These are phyloP conservation scores for Theonella swinhoei DNA, from an alignment of 37 sponge, comb jelly and placozoan genomes.

Conservation along the genomic window DNA sequence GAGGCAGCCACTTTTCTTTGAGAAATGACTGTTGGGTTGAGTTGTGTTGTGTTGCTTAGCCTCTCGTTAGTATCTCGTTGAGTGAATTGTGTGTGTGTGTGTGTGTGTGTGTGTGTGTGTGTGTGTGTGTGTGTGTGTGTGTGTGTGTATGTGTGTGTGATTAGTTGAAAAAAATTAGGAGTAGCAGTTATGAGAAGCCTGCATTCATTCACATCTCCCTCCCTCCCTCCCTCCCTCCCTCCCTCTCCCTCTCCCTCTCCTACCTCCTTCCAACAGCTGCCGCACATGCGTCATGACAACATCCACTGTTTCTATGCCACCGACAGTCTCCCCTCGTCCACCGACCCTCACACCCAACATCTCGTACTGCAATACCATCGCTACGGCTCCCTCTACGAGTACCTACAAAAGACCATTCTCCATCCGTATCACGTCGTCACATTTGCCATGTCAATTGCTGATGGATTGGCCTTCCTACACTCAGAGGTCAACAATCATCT, in stretches of 20 bases:
- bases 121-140: too few species aligned
- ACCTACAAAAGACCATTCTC: conserved; percentile 32
- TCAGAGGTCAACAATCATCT: conserved; percentile 15
- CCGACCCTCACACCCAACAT: conserved; percentile 37
- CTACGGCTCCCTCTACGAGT: conserved; percentile 49
- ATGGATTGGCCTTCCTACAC: conserved; percentile 79
- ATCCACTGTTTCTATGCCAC: conserved; percentile 77
- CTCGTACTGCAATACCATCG: conserved; percentile 63
- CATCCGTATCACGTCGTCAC: neutral
- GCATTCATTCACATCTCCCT: too few species aligned
- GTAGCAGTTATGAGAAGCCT: too few species aligned
- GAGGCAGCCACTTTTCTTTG: too few species aligned
- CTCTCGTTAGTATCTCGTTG: too few species aligned
- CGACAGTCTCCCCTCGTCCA: conserved; percentile 48
- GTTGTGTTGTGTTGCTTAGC: too few species aligned
- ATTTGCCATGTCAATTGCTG: conserved; percentile 32
- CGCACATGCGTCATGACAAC: conserved; percentile 73
- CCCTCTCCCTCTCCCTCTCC: neutral
- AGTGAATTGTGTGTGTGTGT: too few species aligned
- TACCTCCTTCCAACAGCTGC: conserved; percentile 22
- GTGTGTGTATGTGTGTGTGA: too few species aligned
- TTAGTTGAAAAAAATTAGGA: too few species aligned
- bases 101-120: too few species aligned
- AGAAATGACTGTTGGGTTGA: too few species aligned
- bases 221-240: neutral